Evolutionary conservation across 2,888 invertebrate genomes (phyloP).

Genomic region (Lymantria dispar): DNA sequence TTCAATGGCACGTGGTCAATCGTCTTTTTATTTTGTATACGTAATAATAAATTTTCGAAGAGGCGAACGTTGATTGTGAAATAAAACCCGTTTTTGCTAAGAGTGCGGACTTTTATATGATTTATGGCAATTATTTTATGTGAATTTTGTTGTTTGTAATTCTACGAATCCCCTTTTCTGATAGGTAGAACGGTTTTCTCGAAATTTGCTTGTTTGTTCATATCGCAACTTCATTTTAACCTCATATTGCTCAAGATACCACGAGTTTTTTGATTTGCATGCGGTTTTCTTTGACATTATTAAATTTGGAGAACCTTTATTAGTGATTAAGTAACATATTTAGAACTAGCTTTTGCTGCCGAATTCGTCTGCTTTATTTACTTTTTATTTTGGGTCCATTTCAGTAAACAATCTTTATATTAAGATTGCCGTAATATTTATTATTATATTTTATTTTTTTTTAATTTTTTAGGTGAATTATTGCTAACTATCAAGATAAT

Average conservation of each 20-base stretch:
- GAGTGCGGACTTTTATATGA: constrained; percentile 13
- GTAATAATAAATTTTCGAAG: constrained; percentile 43
- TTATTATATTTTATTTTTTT: too few relatives aligned
- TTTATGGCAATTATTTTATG: constrained; percentile 7
- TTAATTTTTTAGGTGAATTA: too few relatives aligned
- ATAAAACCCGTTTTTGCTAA: constrained; percentile 19
- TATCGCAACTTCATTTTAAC: background rate
- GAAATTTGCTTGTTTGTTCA: background rate
- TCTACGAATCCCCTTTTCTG: background rate
- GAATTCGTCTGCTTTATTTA: too few relatives aligned
- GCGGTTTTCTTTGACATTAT: too few relatives aligned
- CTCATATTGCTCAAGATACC: background rate
- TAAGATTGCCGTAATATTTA: too few relatives aligned
- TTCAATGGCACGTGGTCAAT: constrained; percentile 64
- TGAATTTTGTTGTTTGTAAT: constrained; percentile 1
- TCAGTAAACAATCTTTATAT: too few relatives aligned
- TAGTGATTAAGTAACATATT: too few relatives aligned
- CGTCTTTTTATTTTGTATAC: constrained; percentile 50
- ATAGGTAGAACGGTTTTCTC: background rate
- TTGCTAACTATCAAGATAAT: too few relatives aligned
- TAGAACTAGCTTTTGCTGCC: too few relatives aligned
- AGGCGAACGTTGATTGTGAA: constrained; percentile 32
- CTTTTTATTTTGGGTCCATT: too few relatives aligned
- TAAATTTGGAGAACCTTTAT: too few relatives aligned
- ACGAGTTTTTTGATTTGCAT: background rate